Evolutionary conservation across 2,888 invertebrate genomes (phyloP), one percentile per base, ranked within the genome.

Genomic region (Polydesmus complanatus): DNA sequence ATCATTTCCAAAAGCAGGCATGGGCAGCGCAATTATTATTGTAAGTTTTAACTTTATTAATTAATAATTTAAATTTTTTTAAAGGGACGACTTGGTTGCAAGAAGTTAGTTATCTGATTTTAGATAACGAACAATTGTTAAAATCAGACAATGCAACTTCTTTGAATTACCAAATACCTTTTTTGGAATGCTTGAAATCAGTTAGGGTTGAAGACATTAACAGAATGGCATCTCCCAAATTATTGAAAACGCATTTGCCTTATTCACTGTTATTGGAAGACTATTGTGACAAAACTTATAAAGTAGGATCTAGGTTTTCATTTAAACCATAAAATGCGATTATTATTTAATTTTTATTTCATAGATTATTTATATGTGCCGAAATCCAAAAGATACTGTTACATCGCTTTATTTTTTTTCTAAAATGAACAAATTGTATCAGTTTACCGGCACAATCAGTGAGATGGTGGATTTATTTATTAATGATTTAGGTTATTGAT

Each of bases 51-150:
- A n/a, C n/a, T n/a, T n/a, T n/a, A 60, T 54, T 56, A 61, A 23
- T 62, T 62, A 54, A 65, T 66, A 37, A 62, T 62, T 19, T 48
- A 56, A 11, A 25, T 56, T 60, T 14, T 22, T 55, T 54, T 22
- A 58, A 51, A n/a, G 19, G 48, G 18, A 47, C 48, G 18, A 47
- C 48, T 47, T 47, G 48, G 48, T 14, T 47, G 11, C 48, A 47
- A 47, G 48, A 47, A 47, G 18, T 47, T 47, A 14, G 48, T n/a
- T 47, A 47, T n/a, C 11, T n/a, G 48, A 47, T 47, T 47, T n/a
- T 47, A 14, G 18, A 47, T 11, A 47, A 47, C 11, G 48, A n/a
- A 14, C 18, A 11, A 47, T 14, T 14, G 18, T 11, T n/a, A 47
- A 47, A 47, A 14, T 47, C 48, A 11, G 18, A 14, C n/a, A n/a